Conservation (phyloP, 2,113 vertebrate species). For the Pelecanoides urinatrix region DNA sequence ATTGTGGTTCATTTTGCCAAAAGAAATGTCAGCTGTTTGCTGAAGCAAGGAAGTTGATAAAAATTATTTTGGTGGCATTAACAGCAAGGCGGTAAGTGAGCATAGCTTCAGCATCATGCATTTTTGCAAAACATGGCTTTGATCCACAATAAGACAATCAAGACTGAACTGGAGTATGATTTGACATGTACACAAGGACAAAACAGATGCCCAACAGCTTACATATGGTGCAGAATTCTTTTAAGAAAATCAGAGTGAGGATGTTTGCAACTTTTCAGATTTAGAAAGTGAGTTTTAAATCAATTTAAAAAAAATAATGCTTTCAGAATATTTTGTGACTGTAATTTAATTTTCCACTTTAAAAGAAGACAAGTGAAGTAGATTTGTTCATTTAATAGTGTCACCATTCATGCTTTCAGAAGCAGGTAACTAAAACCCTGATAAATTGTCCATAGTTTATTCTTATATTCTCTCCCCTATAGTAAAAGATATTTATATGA, state of each 20-base stretch:
- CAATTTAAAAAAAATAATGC: not conserved
- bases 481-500: not conserved
- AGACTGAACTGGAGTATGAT: constrained; percentile 46
- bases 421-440: not conserved
- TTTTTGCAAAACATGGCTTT: constrained; percentile 40
- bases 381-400: not conserved
- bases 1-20: constrained; percentile 34
- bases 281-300: constrained; percentile 16
- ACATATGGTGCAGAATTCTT: constrained; percentile 47
- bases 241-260: constrained; percentile 24
- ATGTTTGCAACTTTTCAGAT: constrained; percentile 50
- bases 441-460: not conserved
- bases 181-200: constrained; percentile 60
- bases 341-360: constrained; percentile 6
- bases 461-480: not conserved
- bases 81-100: constrained; percentile 51
- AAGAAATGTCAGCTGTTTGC: constrained; percentile 47
- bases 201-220: constrained; percentile 64
- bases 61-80: constrained; percentile 46
- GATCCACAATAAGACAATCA: constrained; percentile 63
- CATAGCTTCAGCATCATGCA: not conserved
- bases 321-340: constrained; percentile 24
- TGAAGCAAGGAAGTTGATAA: constrained; percentile 13
- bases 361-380: not conserved
- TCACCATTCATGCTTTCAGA: not conserved